Percentiles rank a stretch among this genome's conserved stretches.
These are phyloP conservation scores for Stegana nigrithorax DNA, from an alignment of 2,888 invertebrate genomes.

Conservation along the genomic window DNA sequence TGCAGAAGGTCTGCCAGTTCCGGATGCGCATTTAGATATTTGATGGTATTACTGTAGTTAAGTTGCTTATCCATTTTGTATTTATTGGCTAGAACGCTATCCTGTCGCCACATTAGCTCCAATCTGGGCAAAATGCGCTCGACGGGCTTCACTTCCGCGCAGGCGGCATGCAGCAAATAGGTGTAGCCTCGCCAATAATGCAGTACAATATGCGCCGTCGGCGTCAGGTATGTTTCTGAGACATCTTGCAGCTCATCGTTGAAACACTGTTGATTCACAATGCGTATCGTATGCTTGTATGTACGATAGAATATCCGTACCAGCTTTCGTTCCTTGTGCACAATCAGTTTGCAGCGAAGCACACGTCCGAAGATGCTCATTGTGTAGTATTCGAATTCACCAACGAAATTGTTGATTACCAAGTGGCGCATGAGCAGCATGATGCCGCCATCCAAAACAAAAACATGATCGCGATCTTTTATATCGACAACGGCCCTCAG, in stretches of 20 bases:
- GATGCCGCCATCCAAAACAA: constrained; percentile 60
- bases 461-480: constrained; percentile 53
- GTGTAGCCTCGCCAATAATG: constrained; percentile 62
- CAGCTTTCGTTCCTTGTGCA: constrained; percentile 47
- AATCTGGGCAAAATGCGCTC: constrained; percentile 48
- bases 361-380: constrained; percentile 58
- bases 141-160: constrained; percentile 38
- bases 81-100: constrained; percentile 38
- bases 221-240: constrained; percentile 55
- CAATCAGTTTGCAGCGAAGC: constrained; percentile 48
- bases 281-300: constrained; percentile 45
- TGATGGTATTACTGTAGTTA: constrained; percentile 49
- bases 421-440: constrained; percentile 60
- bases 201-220: constrained; percentile 52
- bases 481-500: constrained; percentile 57
- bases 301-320: constrained; percentile 58
- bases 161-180: constrained; percentile 56
- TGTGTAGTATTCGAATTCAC: constrained; percentile 55
- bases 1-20: constrained; percentile 56
- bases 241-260: constrained; percentile 55
- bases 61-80: constrained; percentile 47
- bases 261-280: constrained; percentile 57
- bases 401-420: constrained; percentile 51
- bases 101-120: constrained; percentile 57
- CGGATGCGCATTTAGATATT: constrained; percentile 50